Evolutionary conservation across 2,113 vertebrate species (phyloP).

Genomic region (Rhegmatorhina hoffmannsi): DNA sequence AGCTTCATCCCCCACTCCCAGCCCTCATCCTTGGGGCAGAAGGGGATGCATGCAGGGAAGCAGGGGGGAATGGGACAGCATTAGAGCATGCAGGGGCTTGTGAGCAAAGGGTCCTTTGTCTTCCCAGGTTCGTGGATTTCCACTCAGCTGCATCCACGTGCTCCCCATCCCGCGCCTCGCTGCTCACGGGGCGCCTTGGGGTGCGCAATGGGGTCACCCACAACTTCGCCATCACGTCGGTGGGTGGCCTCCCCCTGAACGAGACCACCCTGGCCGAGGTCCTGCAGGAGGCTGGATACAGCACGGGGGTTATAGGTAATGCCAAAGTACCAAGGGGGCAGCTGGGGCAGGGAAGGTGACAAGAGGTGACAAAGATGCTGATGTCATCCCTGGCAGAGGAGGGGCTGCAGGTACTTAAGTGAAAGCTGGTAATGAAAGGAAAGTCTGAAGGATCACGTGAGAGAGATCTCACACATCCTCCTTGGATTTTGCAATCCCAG

Average conservation of each 20-base stretch:
- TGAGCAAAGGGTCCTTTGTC: neutral
- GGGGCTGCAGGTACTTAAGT: neutral
- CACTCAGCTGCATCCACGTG: constrained; percentile 94
- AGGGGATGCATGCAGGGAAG: fast-evolving
- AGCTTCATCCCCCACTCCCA: neutral
- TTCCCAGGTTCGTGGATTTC: constrained; percentile 88
- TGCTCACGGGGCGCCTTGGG: constrained; percentile 92
- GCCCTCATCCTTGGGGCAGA: neutral
- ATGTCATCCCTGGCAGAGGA: fast-evolving
- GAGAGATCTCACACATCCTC: neutral
- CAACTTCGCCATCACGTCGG: constrained; percentile 87
- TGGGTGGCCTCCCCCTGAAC: constrained; percentile 88
- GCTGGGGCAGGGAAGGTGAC: fast-evolving
- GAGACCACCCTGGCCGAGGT: constrained; percentile 90
- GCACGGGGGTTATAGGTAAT: constrained; percentile 87
- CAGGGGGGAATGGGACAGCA: neutral
- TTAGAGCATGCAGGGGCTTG: fast-evolving
- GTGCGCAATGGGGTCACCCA: constrained; percentile 90
- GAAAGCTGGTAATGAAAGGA: neutral
- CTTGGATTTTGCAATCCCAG: neutral
- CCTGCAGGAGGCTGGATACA: constrained; percentile 83
- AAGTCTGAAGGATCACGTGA: neutral
- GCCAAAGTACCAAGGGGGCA: fast-evolving
- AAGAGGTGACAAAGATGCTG: fast-evolving
- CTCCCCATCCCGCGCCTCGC: constrained; percentile 90